phyloP scores from a whole-genome alignment of 2,888 invertebrate genomes.

The Caenorhabditis macrosperma region DNA sequence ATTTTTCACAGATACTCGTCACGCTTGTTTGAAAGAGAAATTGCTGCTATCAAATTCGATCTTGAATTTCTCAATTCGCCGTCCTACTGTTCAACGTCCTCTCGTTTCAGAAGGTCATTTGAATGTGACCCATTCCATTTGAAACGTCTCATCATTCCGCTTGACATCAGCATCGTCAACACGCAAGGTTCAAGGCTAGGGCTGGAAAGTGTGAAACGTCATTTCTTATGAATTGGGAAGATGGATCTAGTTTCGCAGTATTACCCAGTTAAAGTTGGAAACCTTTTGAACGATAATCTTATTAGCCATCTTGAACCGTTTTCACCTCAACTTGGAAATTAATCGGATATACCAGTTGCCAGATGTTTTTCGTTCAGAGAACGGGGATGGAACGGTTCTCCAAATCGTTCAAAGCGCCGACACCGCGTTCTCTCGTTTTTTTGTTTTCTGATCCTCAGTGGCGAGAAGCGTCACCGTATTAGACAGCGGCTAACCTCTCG shows the following conservation, averaged over 20 bases:
- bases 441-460: conserved; percentile 6
- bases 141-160: conserved; percentile 30
- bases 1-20: conserved; percentile 23
- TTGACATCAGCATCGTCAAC: background rate
- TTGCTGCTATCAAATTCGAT: conserved; percentile 45
- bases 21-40: conserved; percentile 37
- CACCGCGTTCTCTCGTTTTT: background rate
- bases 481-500: conserved; percentile 33
- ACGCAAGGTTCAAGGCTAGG: no score
- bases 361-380: conserved; percentile 6
- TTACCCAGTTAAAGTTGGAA: background rate
- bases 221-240: conserved; percentile 7
- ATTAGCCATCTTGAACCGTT: conserved; percentile 18
- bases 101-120: conserved; percentile 51
- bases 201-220: conserved; percentile 3
- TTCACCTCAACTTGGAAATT: conserved; percentile 5
- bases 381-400: conserved; percentile 1
- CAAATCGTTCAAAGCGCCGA: no score
- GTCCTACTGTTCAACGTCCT: conserved; percentile 47
- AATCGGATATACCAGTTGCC: conserved; percentile 22
- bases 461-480: background rate
- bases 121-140: conserved; percentile 48
- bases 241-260: conserved; percentile 15
- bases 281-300: conserved; percentile 29
- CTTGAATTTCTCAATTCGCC: conserved; percentile 31